Percentiles rank a stretch among this genome's conserved stretches.
These are phyloP conservation scores for Sylvilagus floridanus DNA, from an alignment of 2,797 vertebrate genomes.

Conservation along the genomic window DNA sequence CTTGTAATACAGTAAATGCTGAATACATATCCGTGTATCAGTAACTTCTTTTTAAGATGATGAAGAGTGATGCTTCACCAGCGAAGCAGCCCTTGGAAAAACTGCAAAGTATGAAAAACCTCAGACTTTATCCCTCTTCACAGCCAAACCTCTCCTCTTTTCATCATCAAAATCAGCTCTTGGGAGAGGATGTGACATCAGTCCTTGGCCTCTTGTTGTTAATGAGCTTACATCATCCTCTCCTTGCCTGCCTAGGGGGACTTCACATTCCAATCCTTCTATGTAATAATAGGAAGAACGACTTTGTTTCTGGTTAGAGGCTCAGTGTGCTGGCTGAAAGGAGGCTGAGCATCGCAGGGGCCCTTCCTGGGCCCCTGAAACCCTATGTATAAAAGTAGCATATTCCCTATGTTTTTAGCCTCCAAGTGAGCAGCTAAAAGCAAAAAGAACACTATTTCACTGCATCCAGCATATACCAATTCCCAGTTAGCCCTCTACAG, in stretches of 20 bases:
- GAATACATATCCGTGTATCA: neutral
- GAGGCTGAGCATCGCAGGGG: neutral
- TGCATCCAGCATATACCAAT: accelerated
- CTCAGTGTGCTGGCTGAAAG: neutral
- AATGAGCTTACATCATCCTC: constrained; percentile 71
- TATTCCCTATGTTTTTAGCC: neutral
- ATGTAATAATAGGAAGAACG: constrained; percentile 60
- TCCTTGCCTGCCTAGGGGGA: neutral
- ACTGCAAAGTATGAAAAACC: neutral
- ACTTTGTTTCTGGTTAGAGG: constrained; percentile 56
- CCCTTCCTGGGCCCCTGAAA: constrained; percentile 17
- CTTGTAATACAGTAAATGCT: neutral
- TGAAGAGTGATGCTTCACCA: neutral
- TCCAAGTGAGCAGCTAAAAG: neutral
- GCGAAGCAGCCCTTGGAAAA: neutral
- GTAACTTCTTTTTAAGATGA: constrained; percentile 13
- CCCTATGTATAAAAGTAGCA: neutral
- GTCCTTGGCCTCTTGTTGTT: constrained; percentile 51
- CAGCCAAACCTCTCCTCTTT: constrained; percentile 47
- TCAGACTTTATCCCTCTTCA: neutral
- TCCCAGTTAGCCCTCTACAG: accelerated
- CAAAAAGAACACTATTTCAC: neutral
- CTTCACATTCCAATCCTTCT: constrained; percentile 63
- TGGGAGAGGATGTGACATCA: constrained; percentile 75
- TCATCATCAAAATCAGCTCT: constrained; percentile 63